Percentiles rank a stretch among this genome's conserved stretches.
Conservation (phyloP, 2,113 vertebrate species). For the Cygnus buccinator region DNA sequence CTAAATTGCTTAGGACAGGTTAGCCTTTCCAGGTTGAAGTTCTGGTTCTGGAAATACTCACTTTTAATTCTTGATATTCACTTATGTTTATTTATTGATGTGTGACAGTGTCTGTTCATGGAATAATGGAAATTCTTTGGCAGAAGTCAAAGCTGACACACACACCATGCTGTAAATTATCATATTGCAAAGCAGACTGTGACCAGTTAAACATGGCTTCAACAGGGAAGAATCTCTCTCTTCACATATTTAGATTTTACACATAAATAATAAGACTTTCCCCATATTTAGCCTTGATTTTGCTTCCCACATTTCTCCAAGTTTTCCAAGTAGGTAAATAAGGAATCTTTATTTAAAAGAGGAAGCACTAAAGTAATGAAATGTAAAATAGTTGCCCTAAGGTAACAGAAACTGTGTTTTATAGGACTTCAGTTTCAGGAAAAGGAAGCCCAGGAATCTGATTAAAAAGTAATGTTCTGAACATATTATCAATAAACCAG, state of each 20-base stretch:
- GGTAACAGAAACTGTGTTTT: background rate
- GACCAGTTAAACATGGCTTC: background rate
- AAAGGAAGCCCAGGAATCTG: background rate
- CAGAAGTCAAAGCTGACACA: background rate
- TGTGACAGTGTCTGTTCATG: background rate
- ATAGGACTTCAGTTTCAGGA: background rate
- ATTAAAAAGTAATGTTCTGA: background rate
- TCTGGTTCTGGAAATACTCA: background rate
- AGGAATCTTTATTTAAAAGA: background rate
- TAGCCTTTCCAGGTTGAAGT: conserved; percentile 23
- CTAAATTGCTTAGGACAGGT: background rate
- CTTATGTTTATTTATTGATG: background rate
- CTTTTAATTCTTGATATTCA: background rate
- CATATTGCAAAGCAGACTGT: background rate
- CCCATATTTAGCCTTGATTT: background rate
- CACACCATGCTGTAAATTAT: no score
- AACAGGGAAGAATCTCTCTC: background rate
- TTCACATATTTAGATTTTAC: background rate
- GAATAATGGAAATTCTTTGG: background rate
- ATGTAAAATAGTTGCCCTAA: background rate
- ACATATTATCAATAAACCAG: background rate
- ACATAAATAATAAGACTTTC: background rate
- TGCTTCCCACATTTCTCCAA: background rate
- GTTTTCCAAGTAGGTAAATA: background rate
- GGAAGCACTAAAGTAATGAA: background rate